Conservation (phyloP, 2,797 vertebrate species). For the Otolemur crassicaudatus region DNA sequence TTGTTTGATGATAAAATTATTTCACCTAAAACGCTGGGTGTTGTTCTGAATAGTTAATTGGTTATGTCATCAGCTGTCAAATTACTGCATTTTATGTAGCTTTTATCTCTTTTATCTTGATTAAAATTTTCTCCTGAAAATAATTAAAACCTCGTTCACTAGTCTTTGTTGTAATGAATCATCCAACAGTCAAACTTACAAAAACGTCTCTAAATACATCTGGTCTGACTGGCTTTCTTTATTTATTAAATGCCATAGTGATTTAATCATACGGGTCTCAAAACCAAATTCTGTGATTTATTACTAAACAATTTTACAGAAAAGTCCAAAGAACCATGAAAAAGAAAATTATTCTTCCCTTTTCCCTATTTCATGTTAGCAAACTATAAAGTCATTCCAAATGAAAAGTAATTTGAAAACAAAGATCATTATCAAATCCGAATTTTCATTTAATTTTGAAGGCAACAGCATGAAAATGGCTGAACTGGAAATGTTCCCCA, state of each 20-base stretch:
- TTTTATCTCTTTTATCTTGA: constrained; percentile 80
- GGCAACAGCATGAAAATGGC: background rate
- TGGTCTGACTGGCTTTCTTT: constrained; percentile 61
- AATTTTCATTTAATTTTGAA: constrained; percentile 59
- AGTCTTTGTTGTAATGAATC: constrained; percentile 72
- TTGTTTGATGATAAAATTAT: constrained; percentile 42
- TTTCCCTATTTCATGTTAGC: background rate
- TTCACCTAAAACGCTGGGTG: constrained; percentile 65
- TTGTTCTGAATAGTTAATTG: constrained; percentile 73
- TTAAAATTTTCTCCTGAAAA: constrained; percentile 73
- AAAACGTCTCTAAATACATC: constrained; percentile 63
- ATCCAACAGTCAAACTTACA: constrained; percentile 64
- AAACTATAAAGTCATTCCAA: background rate
- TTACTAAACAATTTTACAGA: background rate
- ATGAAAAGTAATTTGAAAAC: background rate
- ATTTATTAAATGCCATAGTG: constrained; percentile 30
- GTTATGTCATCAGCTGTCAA: constrained; percentile 78
- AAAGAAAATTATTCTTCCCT: background rate
- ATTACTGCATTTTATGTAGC: constrained; percentile 68
- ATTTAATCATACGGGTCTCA: background rate
- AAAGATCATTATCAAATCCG: background rate
- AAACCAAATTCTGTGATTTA: constrained; percentile 16
- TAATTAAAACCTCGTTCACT: constrained; percentile 72
- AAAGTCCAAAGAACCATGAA: background rate
- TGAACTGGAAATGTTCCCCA: background rate